Evolutionary conservation across 2,888 invertebrate species (phyloP).

Genomic region (Aphodius sticticus): DNA sequence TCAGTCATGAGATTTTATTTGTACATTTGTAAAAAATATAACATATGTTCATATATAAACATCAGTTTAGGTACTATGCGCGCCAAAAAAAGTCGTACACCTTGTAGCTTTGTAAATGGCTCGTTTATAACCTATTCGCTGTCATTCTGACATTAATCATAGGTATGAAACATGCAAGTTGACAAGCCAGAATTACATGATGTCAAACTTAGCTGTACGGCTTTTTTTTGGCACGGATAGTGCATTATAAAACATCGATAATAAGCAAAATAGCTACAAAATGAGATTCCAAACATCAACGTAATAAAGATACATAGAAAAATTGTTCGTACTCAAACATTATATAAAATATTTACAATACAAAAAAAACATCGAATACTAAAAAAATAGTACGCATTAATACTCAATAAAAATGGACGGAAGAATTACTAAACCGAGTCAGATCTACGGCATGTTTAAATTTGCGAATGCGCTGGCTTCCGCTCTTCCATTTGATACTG

Average conservation of each 20-base stretch:
- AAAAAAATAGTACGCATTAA: slow-evolving; percentile 18
- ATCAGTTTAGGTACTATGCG: slow-evolving; percentile 9
- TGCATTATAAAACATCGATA: not conserved
- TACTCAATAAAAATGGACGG: slow-evolving; percentile 24
- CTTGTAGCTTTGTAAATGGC: no score
- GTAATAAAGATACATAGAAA: not conserved
- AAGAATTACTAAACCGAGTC: slow-evolving; percentile 14
- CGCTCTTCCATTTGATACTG: slow-evolving; percentile 73
- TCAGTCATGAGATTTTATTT: not conserved
- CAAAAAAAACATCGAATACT: slow-evolving; percentile 10
- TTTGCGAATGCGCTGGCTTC: slow-evolving; percentile 76
- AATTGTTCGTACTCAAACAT: not conserved
- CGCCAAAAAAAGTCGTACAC: no score
- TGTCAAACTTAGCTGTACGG: no score
- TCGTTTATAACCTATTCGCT: no score
- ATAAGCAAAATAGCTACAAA: slow-evolving; percentile 9
- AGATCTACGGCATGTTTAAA: slow-evolving; percentile 59
- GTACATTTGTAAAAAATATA: not conserved
- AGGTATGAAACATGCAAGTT: no score
- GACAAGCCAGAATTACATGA: no score
- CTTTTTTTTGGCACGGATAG: no score
- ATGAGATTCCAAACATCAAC: not conserved
- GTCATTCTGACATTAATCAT: no score
- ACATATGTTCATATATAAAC: not conserved
- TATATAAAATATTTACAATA: slow-evolving; percentile 6